Evolutionary conservation across 2,888 invertebrate species (phyloP), one percentile per base, ranked within the genome.

Genomic region (Mesochorus sp.): DNA sequence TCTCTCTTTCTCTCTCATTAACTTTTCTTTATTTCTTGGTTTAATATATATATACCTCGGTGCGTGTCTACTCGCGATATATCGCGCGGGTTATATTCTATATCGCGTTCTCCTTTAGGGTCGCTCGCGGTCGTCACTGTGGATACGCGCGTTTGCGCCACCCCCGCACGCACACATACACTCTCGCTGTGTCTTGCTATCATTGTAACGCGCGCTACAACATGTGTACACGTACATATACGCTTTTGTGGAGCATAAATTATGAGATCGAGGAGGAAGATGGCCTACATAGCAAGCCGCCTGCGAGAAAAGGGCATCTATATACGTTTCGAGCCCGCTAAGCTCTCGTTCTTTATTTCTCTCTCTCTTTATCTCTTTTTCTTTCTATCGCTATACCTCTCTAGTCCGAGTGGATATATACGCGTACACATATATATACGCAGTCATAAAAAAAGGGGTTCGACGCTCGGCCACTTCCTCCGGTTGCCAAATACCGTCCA

Each of bases 231-330:
- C 21, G 39, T 47, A 8, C 28, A 39, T 17, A 34, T 59, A 47
- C 49, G 67, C 17, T 26, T 37, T 67, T 59, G 70, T 59, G 53
- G 49, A 57, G 79, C 81, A 86, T 86, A 82, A 86, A 87, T 87
- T 83, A 88, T 85, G 85, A 87, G 87, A 87, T 86, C 82, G 83
- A 85, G 86, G 84, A 84, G 82, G 84, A 87, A 84, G 88, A 88
- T 89, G 88, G 85, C 89, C 89, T 88, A 88, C 82, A 87, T 89
- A 86, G 72, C 80, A 86, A 86, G 26, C 85, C 37, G 80, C 81
- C 86, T 85, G 85, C 87, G 86, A 88, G 87, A 88, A 83, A n/a
- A 88, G 87, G 86, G 86, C 84, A 86, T 84, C 84, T 81, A 80
- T 72, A 67, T 37, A 14, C 31, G 82, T 82, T 82, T 67, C 83